Conservation (phyloP, 2,797 vertebrate species). For the Lates japonicus region DNA sequence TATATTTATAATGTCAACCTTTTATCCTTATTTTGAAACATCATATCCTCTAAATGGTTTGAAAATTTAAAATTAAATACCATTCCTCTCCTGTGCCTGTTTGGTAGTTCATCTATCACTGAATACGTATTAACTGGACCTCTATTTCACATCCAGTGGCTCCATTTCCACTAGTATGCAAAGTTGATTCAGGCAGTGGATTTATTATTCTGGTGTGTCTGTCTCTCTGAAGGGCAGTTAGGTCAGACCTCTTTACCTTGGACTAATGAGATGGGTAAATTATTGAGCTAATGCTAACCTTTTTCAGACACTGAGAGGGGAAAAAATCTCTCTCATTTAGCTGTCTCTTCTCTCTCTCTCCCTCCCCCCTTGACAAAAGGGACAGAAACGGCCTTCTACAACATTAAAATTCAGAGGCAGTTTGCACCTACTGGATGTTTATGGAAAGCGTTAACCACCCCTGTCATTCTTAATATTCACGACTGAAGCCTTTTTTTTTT, state of each 20-base stretch:
- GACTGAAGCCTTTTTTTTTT: constrained; percentile 84
- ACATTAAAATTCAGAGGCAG: constrained; percentile 93
- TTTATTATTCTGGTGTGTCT: constrained; percentile 74
- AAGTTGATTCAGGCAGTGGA: constrained; percentile 51
- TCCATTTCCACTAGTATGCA: constrained; percentile 51
- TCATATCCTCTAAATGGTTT: constrained; percentile 19
- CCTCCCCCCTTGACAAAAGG: constrained; percentile 43
- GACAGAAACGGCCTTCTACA: constrained; percentile 65
- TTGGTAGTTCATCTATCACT: constrained; percentile 27
- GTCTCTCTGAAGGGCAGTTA: constrained; percentile 78
- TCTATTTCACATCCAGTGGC: constrained; percentile 43
- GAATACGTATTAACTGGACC: constrained; percentile 31
- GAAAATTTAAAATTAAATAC: constrained; percentile 15
- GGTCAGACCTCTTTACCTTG: constrained; percentile 76
- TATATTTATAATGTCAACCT: not conserved
- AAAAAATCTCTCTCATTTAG: constrained; percentile 66
- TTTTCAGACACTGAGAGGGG: constrained; percentile 69
- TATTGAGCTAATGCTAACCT: constrained; percentile 79
- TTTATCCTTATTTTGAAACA: constrained; percentile 24
- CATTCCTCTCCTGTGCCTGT: constrained; percentile 7
- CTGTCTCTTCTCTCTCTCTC: constrained; percentile 44
- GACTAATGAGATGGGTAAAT: constrained; percentile 84
- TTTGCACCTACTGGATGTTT: constrained; percentile 90
- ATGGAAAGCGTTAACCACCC: constrained; percentile 93
- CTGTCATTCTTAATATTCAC: constrained; percentile 99